Base-by-base conservation (phyloP, 2,797 vertebrate species). In the Hippocampus kuda region DNA sequence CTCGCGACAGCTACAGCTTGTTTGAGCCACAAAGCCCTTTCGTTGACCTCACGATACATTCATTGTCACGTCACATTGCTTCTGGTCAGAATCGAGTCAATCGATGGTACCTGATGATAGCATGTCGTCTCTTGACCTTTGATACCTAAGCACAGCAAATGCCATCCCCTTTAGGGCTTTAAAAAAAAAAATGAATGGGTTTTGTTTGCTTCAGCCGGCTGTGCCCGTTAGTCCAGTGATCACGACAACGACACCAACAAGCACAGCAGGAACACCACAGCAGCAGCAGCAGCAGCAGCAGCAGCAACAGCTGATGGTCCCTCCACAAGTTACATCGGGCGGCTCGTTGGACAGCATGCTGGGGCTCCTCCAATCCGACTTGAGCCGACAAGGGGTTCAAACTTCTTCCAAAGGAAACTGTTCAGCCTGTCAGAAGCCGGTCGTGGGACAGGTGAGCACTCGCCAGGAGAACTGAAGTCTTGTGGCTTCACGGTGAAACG, bases 261-360 rank as follows among this genome's bases (percentile, higher is more conserved):
- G 71, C 22, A 60, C 85, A n/a, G 42, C 68, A 53, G 15, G 7
- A 49, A 20, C 24, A 59, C 57, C 9, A 6, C 89, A 81, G 77
- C 89, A 87, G 60, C 71, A 85, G 66, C 22, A n/a, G 27, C 26
- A 22, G 24, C 26, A 3, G 4, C 88, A 79, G 34, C 70, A 85
- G 1, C 89, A 81, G 77, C 88, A 81, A 75, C 89, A 87, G 56
- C 78, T 84, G 5, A n/a, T 72, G 9, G 26, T 85, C 26, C 79
- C 83, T 0, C 77, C 83, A 0, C 88, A 87, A 42, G 63, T 85
- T 56, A 81, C 90, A 3, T 83, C 90, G 0, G 90, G 87, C 0
- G 92, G 92, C 77, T 94, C 93, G 10, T 75, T 97, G 79, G 95
- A 97, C 87, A 94, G 92, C 81, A 97, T 97, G 95, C 84, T 97